Base-by-base conservation (phyloP, 2,888 invertebrate genomes). In the Euproctis similis region DNA sequence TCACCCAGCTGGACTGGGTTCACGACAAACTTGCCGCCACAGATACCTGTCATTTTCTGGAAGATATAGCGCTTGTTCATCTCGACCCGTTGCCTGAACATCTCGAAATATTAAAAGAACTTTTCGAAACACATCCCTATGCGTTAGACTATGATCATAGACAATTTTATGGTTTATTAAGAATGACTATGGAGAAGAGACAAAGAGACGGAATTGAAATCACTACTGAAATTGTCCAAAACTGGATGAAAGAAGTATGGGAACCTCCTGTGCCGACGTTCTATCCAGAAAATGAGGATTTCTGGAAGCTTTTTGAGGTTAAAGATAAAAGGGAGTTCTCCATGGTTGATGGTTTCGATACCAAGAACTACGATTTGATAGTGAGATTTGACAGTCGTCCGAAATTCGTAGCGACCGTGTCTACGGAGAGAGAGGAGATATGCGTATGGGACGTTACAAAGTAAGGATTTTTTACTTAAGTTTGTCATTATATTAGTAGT, bases 71-170 rank as follows among this genome's bases (percentile, higher is more conserved):
- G 8, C 64, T 91, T 25, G 66, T 85, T 13, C 75, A 78, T 46
- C 54, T 82, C 19, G 80, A 84, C 31, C 74, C 77, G 0, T 46
- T 81, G 1, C 87, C 87, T 11, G 75, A 76, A 49, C 78, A 87
- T 53, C 67, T 90, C 19, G 81, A 82, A 27, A 70, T 90, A 26
- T 65, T 93, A 2, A 88, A 89, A 53, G 88, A 91, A 41, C 88
- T 92, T 36, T 85, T 95, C 34, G 90, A 91, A 68, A 85, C 87
- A 1, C 89, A 92, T 49, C 88, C 91, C 3, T 87, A 87, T 53
- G 90, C 92, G 8, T 74, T 96, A 29, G 90, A 90, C 53, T 92
- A 92, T 49, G 95, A 95, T 64, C 93, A 93, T 16, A 86, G 90
- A 53, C 95, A 96, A 69, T 90, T 95, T 53, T 93, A 91, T 52